phyloP scores from a whole-genome alignment of 2,888 invertebrate species.

The Drosophila prostipennis region DNA sequence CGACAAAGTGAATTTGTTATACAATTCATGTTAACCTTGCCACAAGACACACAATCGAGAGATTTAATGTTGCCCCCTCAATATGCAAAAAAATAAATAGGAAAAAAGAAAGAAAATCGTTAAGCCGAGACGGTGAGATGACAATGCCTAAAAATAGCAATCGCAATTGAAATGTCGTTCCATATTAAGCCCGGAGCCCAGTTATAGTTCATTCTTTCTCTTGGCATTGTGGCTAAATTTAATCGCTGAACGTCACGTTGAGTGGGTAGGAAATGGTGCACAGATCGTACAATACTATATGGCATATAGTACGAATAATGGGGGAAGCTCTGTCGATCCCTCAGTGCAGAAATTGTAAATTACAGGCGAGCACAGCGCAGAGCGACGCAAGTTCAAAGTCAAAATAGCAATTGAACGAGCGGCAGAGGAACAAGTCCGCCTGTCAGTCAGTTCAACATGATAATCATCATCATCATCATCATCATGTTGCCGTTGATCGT shows the following conservation, averaged over 20 bases:
- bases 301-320: not conserved
- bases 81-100: constrained; percentile 63
- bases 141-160: constrained; percentile 77
- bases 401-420: constrained; percentile 33
- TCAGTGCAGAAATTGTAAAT: constrained; percentile 48
- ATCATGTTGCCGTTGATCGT: constrained; percentile 38
- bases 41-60: constrained; percentile 47
- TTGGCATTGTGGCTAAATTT: constrained; percentile 71
- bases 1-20: not conserved
- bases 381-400: constrained; percentile 56
- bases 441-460: constrained; percentile 29
- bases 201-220: constrained; percentile 26
- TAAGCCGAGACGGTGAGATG: constrained; percentile 56
- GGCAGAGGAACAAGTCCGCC: constrained; percentile 15
- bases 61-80: constrained; percentile 35
- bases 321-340: constrained; percentile 19
- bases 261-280: constrained; percentile 49
- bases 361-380: constrained; percentile 25
- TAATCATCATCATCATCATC: constrained; percentile 14
- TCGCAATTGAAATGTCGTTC: constrained; percentile 77
- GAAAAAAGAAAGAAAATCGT: constrained; percentile 6
- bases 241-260: constrained; percentile 56
- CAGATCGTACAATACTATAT: constrained; percentile 19
- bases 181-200: constrained; percentile 55
- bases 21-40: constrained; percentile 51